A percentile compares a stretch with the other conserved stretches of the same genome.
phyloP scores from a whole-genome alignment of 2,888 invertebrate species.

The Sympetrum striolatum region DNA sequence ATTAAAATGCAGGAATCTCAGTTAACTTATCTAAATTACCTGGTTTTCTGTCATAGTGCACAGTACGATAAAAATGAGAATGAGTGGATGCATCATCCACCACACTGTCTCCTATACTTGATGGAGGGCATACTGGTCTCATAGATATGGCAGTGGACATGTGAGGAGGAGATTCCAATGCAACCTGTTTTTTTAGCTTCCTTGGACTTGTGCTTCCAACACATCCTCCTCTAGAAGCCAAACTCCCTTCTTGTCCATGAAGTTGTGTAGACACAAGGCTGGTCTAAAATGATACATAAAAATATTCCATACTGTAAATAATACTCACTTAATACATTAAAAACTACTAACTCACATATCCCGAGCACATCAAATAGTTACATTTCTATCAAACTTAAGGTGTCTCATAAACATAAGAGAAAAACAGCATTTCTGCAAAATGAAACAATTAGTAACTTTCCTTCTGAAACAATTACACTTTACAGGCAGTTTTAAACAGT shows the following conservation, averaged over 20 bases:
- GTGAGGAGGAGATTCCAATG: conserved; percentile 68
- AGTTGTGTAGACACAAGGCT: conserved; percentile 16
- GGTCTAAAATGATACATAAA: conserved; percentile 18
- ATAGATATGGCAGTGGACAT: conserved; percentile 15
- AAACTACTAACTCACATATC: neutral
- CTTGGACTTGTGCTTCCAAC: conserved; percentile 64
- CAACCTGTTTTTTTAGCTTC: conserved; percentile 73
- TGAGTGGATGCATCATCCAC: conserved; percentile 3
- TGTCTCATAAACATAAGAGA: no score
- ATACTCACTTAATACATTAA: no score
- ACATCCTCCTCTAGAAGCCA: neutral
- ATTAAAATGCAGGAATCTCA: no score
- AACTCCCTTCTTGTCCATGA: conserved; percentile 57
- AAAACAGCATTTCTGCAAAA: no score
- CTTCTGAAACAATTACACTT: no score
- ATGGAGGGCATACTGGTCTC: neutral
- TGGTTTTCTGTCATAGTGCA: conserved; percentile 36
- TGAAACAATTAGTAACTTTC: no score
- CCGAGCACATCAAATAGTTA: no score
- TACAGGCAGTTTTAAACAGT: no score
- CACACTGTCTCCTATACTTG: neutral
- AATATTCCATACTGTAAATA: neutral
- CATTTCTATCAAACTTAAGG: no score
- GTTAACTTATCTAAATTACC: neutral
- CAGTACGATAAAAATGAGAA: conserved; percentile 39